Evolutionary conservation across 2,888 invertebrate species (phyloP).

Genomic region (Willowsia nigromaculata): DNA sequence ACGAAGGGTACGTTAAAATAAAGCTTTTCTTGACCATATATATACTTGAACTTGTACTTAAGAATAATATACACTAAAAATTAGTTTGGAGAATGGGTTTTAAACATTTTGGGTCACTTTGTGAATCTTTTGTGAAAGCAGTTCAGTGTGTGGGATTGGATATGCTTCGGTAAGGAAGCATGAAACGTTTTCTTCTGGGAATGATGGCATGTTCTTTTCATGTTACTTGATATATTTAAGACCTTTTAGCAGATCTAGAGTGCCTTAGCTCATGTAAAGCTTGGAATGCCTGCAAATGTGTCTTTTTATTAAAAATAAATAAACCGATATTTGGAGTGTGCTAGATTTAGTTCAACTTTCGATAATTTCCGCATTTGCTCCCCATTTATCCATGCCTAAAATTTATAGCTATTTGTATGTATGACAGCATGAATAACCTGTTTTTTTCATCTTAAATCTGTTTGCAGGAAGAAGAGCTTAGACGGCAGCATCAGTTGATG

Average conservation of each 20-base stretch:
- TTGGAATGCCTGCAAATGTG: too few species aligned
- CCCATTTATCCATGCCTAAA: too few species aligned
- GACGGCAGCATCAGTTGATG: slow-evolving; percentile 79
- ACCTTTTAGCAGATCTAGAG: neutral
- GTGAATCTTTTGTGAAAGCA: slow-evolving; percentile 54
- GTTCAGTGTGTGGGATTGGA: slow-evolving; percentile 66
- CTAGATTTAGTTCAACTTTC: too few species aligned
- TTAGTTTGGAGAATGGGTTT: neutral
- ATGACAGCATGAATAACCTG: too few species aligned
- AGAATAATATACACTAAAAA: neutral
- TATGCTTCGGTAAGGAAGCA: slow-evolving; percentile 69
- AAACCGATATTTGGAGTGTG: too few species aligned
- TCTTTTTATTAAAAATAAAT: too few species aligned
- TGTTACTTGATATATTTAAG: neutral
- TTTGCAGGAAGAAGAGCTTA: slow-evolving; percentile 81
- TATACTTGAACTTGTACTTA: too few species aligned
- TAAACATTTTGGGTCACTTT: slow-evolving; percentile 20
- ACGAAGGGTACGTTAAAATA: slow-evolving; percentile 79
- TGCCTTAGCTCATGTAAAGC: too few species aligned
- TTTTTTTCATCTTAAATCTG: neutral
- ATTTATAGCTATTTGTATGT: too few species aligned
- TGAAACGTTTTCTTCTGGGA: neutral
- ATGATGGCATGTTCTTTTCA: slow-evolving; percentile 52
- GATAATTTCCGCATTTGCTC: neutral
- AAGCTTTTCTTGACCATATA: too few species aligned